Percentiles rank a stretch among this genome's conserved stretches.
These are phyloP conservation scores for Drosophila hamatofila DNA, from an alignment of 2,888 invertebrate species.

Conservation along the genomic window DNA sequence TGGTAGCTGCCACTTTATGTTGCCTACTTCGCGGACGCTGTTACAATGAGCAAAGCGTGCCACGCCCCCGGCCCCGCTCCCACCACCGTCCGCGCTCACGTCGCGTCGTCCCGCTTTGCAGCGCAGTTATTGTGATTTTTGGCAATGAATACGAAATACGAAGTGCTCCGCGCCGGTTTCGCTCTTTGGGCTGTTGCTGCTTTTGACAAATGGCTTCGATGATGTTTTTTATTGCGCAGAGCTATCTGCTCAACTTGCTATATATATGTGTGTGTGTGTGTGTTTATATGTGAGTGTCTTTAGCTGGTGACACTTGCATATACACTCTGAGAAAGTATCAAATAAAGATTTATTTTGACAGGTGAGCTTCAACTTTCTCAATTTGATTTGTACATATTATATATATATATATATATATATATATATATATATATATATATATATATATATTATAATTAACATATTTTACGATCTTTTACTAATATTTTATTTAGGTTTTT, in stretches of 20 bases:
- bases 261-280: neutral
- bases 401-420: neutral
- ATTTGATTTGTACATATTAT: neutral
- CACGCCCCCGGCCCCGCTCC: neutral
- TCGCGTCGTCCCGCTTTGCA: conserved; percentile 7
- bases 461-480: too few relatives aligned
- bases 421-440: neutral
- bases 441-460: too few relatives aligned
- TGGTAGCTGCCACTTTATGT: conserved; percentile 48
- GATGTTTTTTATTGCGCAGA: conserved; percentile 77
- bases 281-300: conserved; percentile 12
- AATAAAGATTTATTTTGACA: too few relatives aligned
- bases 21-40: conserved; percentile 62
- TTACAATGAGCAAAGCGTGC: conserved; percentile 49
- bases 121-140: conserved; percentile 74
- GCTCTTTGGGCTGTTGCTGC: conserved; percentile 40
- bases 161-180: conserved; percentile 28
- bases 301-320: conserved; percentile 41
- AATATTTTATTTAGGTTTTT: too few relatives aligned
- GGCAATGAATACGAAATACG: conserved; percentile 78
- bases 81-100: neutral
- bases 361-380: neutral
- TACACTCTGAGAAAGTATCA: conserved; percentile 13
- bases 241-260: conserved; percentile 60
- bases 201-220: conserved; percentile 79